These are phyloP conservation scores for Candidula unifasciata DNA, from an alignment of 2,888 invertebrate genomes.

Conservation along the genomic window DNA sequence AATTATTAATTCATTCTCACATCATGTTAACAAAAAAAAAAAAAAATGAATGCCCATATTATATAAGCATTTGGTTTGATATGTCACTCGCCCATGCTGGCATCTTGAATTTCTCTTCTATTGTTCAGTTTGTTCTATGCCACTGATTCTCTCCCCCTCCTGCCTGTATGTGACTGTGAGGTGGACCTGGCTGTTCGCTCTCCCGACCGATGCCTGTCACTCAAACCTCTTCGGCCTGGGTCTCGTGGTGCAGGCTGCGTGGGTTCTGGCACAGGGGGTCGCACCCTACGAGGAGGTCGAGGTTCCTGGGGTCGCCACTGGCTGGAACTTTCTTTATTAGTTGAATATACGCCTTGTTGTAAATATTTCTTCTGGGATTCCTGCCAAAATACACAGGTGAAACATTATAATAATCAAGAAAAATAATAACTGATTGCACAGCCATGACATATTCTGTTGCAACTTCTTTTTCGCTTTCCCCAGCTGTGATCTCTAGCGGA, in stretches of 20 bases:
- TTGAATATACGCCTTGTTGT: background rate
- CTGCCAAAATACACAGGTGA: background rate
- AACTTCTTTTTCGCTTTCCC: no score
- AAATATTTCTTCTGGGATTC: slow-evolving; percentile 12
- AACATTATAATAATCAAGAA: no score
- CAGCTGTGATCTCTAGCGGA: no score
- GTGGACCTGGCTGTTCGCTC: slow-evolving; percentile 39
- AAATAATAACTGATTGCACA: no score
- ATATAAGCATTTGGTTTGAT: no score
- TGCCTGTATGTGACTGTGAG: slow-evolving; percentile 46
- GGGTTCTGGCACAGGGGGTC: slow-evolving; percentile 49
- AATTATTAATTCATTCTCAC: no score
- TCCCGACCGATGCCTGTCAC: slow-evolving; percentile 50
- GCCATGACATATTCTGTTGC: no score
- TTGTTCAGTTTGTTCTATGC: background rate
- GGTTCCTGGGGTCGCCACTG: slow-evolving; percentile 52
- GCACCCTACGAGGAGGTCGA: slow-evolving; percentile 47
- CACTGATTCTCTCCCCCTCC: slow-evolving; percentile 26
- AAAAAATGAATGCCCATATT: no score
- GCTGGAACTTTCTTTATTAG: background rate
- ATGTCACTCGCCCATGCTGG: background rate
- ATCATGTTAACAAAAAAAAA: no score
- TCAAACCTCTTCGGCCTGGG: slow-evolving; percentile 49
- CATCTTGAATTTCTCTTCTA: no score
- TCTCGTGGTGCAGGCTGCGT: slow-evolving; percentile 51